A percentile compares a stretch with the other conserved stretches of the same genome.
These are phyloP conservation scores for Takifugu rubripes DNA, from an alignment of 2,797 vertebrate species.

Conservation along the genomic window DNA sequence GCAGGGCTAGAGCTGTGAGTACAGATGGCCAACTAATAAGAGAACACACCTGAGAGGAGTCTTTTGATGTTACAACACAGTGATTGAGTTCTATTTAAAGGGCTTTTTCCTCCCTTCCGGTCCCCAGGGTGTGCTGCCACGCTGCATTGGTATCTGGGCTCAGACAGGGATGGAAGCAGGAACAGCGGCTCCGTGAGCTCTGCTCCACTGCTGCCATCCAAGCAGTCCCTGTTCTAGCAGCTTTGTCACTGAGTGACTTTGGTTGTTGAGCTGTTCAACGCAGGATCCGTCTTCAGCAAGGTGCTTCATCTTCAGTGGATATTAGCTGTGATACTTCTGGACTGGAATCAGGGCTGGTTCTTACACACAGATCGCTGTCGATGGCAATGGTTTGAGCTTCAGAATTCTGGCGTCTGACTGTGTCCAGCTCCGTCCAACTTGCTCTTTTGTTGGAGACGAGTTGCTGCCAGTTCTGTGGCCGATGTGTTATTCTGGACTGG, in stretches of 20 bases:
- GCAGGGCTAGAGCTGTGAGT: constrained; percentile 40
- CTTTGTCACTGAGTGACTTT: constrained; percentile 39
- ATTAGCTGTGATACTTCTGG: too few relatives aligned
- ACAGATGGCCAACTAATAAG: constrained; percentile 54
- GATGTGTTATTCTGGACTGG: constrained; percentile 64
- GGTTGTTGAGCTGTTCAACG: not conserved
- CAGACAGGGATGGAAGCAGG: constrained; percentile 52
- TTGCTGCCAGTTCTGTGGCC: constrained; percentile 49
- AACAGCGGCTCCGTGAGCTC: constrained; percentile 63
- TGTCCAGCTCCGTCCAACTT: constrained; percentile 51
- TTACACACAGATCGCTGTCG: too few relatives aligned
- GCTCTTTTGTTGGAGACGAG: constrained; percentile 12
- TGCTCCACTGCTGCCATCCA: constrained; percentile 35
- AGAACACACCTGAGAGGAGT: constrained; percentile 54
- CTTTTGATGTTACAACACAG: constrained; percentile 48
- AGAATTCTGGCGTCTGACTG: constrained; percentile 20
- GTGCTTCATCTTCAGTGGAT: not conserved
- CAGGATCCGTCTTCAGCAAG: constrained; percentile 1
- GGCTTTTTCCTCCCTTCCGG: constrained; percentile 39
- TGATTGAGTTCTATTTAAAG: constrained; percentile 66
- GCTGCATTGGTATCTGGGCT: constrained; percentile 49
- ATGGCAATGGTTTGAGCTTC: too few relatives aligned
- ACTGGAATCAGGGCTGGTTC: too few relatives aligned
- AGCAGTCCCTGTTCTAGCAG: constrained; percentile 65
- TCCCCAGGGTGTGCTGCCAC: constrained; percentile 51